Evolutionary conservation across 2,888 invertebrate species (phyloP).

Genomic region (Zygothrica quintamaculata): DNA sequence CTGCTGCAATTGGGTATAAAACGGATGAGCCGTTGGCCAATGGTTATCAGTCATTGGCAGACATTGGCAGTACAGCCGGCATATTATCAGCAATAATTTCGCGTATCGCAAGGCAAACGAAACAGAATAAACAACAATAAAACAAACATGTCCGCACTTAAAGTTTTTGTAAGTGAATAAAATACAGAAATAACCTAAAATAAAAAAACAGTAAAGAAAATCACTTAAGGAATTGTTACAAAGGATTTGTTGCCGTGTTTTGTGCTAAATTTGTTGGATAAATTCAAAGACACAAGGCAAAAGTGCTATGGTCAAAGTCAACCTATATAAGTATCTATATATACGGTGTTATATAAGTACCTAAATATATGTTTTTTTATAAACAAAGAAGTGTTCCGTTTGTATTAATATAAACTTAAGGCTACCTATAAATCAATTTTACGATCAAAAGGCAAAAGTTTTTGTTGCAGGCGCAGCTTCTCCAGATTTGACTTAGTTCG

Average conservation of each 20-base stretch:
- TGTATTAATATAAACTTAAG: no score
- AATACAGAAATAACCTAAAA: slow-evolving; percentile 1
- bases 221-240: background rate
- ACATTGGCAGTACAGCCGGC: slow-evolving; percentile 79
- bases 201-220: background rate
- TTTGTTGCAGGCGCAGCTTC: no score
- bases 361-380: no score
- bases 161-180: slow-evolving; percentile 81
- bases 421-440: no score
- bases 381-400: no score
- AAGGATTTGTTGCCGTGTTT: background rate
- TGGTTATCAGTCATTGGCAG: slow-evolving; percentile 83
- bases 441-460: no score
- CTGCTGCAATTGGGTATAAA: slow-evolving; percentile 80
- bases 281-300: no score
- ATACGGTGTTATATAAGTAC: no score
- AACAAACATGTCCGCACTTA: slow-evolving; percentile 80
- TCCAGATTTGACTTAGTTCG: no score
- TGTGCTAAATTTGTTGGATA: no score
- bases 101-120: slow-evolving; percentile 34
- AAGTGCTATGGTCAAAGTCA: no score
- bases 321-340: no score
- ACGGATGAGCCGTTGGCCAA: slow-evolving; percentile 80
- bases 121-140: slow-evolving; percentile 13
- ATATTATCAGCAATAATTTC: slow-evolving; percentile 42